Evolutionary conservation across 1,140 invertebrate genomes (phyloP).

Genomic region (Zaprionus africanus): DNA sequence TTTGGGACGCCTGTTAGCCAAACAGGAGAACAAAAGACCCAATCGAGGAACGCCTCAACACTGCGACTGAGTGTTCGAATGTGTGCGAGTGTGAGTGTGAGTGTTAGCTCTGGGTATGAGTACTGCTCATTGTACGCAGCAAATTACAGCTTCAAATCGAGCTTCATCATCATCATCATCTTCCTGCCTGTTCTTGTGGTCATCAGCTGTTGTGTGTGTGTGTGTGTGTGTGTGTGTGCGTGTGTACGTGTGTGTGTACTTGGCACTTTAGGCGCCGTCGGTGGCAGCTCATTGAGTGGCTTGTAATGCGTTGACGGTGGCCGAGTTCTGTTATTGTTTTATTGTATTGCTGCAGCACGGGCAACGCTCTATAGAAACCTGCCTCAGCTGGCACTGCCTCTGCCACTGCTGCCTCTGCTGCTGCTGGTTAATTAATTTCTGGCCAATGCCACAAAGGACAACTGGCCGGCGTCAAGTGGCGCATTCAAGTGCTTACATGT

Average conservation of each 20-base stretch:
- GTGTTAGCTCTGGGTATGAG: conserved; percentile 16
- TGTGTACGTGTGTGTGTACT: conserved; percentile 50
- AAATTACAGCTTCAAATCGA: conserved; percentile 65
- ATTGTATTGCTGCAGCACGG: conserved; percentile 54
- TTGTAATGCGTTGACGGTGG: conserved; percentile 73
- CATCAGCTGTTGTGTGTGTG: conserved; percentile 23
- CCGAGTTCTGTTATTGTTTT: conserved; percentile 71
- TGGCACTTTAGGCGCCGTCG: conserved; percentile 78
- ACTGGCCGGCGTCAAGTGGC: conserved; percentile 57
- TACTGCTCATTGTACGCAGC: conserved; percentile 53
- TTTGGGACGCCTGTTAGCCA: conserved; percentile 56
- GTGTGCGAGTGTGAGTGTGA: conserved; percentile 12
- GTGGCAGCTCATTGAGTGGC: conserved; percentile 80
- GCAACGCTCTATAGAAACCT: conserved; percentile 29
- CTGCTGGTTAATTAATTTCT: conserved; percentile 80
- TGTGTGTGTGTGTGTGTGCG: conserved; percentile 21
- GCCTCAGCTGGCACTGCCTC: conserved; percentile 6
- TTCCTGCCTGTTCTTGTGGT: conserved; percentile 31
- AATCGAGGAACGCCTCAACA: conserved; percentile 38
- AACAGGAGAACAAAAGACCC: conserved; percentile 68
- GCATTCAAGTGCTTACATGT: conserved; percentile 73
- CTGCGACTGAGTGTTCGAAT: conserved; percentile 17
- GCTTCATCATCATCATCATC: conserved; percentile 57
- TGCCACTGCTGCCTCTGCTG: conserved; percentile 23
- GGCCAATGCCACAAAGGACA: conserved; percentile 72